phyloP scores from a whole-genome alignment of 2,113 vertebrate genomes.

The Diadophis punctatus region DNA sequence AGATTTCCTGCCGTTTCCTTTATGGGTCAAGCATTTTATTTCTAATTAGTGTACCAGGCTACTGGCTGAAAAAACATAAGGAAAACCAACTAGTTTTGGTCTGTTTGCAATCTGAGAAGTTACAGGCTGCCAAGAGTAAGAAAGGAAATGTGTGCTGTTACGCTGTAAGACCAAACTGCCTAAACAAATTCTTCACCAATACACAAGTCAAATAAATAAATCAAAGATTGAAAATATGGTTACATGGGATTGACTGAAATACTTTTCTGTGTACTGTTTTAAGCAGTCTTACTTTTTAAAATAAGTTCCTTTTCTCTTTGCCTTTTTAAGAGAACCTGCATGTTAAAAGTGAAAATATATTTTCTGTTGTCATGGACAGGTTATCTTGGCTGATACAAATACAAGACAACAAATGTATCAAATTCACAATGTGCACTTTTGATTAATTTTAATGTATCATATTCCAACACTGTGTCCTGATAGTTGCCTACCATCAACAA shows the following conservation, averaged over 20 bases:
- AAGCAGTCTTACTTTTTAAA: slow-evolving; percentile 26
- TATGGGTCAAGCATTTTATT: slow-evolving; percentile 76
- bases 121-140: slow-evolving; percentile 55
- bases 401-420: neutral
- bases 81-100: slow-evolving; percentile 65
- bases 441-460: slow-evolving; percentile 1
- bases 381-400: neutral
- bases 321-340: neutral
- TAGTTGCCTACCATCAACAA: neutral
- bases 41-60: slow-evolving; percentile 68
- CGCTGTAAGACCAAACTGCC: neutral
- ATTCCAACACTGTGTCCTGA: neutral
- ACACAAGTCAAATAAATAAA: neutral
- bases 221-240: slow-evolving; percentile 6
- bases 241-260: neutral
- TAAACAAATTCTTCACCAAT: neutral
- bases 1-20: slow-evolving; percentile 71
- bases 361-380: neutral
- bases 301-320: slow-evolving; percentile 19
- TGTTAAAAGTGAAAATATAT: neutral
- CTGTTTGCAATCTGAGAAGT: slow-evolving; percentile 53
- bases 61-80: slow-evolving; percentile 67
- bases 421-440: neutral
- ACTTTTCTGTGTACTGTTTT: neutral
- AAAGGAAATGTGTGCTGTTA: neutral